Base-by-base conservation (phyloP, 1,140 invertebrate genomes). In the Whitmania pigra region DNA sequence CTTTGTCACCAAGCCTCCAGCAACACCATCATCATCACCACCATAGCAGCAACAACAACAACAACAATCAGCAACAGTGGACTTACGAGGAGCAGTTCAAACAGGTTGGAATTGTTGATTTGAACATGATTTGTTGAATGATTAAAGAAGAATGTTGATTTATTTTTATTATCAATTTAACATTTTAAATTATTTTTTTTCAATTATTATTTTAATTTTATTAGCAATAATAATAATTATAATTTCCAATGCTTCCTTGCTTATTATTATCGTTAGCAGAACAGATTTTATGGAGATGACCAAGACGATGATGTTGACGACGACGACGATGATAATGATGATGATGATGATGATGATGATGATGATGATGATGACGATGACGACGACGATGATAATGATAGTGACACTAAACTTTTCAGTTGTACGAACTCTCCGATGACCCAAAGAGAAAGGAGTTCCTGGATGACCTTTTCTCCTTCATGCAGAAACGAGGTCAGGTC, bases 1-100 rank as follows among this genome's bases (percentile, higher is more conserved):
- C 69, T 54, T 49, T 53, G 36, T 70, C 69, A 31, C 67, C 67
- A 7, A 63, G 29, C 57, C 29, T 18, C 0, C 57, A 63, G 11
- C 57, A 63, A 2, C 57, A 63, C 13, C 67, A 43, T 25, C 69
- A 25, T 53, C 69, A 53, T 25, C 69, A 43, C 17, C n/a, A 40
- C 40, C 67, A 29, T 27, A 25, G 18, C 66, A 67, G 25, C 18
- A 31, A 31, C 67, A 49, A 49, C 43, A 49, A 68, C 67, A n/a
- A 29, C 67, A 29, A 25, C 29, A 68, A 18, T 9, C 73, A 75
- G 89, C 91, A 91, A 76, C 89, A 87, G 77, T 96, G 93, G 93
- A 94, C 92, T 77, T 96, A 94, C 83, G 93, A 96, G 82, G 94
- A 96, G 85, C 93, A 96, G 86, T 96, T 94, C 86, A 96, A 94